Conservation (phyloP, 2,888 invertebrate species). For the Gymnosoma rotundatum region DNA sequence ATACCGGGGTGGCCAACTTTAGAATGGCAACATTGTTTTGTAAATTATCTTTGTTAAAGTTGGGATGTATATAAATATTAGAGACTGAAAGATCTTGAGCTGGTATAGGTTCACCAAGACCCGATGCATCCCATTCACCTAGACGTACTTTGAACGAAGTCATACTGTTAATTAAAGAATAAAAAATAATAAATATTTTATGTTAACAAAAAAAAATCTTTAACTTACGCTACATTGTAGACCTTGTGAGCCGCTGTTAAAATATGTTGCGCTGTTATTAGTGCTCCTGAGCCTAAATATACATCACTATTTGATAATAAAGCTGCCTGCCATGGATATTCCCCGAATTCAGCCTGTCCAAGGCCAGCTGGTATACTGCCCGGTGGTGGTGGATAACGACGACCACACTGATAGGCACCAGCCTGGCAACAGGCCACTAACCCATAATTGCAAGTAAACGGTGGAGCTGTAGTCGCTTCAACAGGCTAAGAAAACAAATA, state of each 20-base stretch:
- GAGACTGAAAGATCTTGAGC: constrained; percentile 85
- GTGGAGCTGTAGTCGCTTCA: constrained; percentile 49
- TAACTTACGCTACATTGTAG: constrained; percentile 84
- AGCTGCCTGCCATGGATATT: constrained; percentile 89
- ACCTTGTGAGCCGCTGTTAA: constrained; percentile 90
- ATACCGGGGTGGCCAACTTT: constrained; percentile 85
- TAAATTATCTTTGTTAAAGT: constrained; percentile 88
- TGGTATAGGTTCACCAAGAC: constrained; percentile 86
- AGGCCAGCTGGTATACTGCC: constrained; percentile 78
- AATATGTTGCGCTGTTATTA: constrained; percentile 87
- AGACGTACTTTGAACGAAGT: constrained; percentile 86
- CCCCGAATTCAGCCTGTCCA: constrained; percentile 86
- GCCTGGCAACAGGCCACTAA: constrained; percentile 78
- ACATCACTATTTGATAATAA: constrained; percentile 85
- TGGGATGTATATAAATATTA: constrained; percentile 85
- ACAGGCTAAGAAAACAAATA: constrained; percentile 72
- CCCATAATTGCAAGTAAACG: constrained; percentile 76
- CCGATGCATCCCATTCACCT: constrained; percentile 89
- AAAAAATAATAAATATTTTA: neutral
- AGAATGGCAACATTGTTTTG: constrained; percentile 92
- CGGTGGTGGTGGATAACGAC: constrained; percentile 79
- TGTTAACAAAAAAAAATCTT: neutral
- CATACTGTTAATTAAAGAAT: constrained; percentile 71
- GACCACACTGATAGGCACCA: constrained; percentile 80
- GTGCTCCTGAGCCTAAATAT: constrained; percentile 88